phyloP scores from a whole-genome alignment of 1,140 invertebrate genomes.

The Trichonephila clavata region DNA sequence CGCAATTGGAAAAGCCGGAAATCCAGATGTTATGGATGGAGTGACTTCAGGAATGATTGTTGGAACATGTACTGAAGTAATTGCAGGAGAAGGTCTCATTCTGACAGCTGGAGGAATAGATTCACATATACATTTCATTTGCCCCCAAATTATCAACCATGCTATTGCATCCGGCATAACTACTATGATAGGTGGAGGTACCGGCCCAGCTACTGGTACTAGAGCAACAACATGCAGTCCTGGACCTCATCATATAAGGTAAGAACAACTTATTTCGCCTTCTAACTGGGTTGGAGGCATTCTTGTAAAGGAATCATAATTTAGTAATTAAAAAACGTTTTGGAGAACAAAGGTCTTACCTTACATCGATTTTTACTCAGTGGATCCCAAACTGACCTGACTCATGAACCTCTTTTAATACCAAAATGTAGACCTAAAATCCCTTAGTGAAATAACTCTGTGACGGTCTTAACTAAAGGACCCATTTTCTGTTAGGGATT shows the following conservation, averaged over 20 bases:
- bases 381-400: too few relatives aligned
- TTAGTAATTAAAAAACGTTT: too few relatives aligned
- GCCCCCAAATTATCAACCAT: constrained; percentile 80
- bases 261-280: background rate
- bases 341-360: too few relatives aligned
- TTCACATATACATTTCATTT: constrained; percentile 81
- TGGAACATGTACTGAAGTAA: constrained; percentile 81
- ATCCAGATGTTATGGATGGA: constrained; percentile 81
- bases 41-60: constrained; percentile 79
- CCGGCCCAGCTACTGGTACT: constrained; percentile 81
- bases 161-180: constrained; percentile 81
- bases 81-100: constrained; percentile 81
- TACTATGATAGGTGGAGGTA: constrained; percentile 81
- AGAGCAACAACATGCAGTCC: constrained; percentile 81
- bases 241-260: constrained; percentile 81
- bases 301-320: too few relatives aligned
- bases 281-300: too few relatives aligned
- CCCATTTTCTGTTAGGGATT: too few relatives aligned
- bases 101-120: constrained; percentile 81
- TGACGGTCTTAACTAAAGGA: too few relatives aligned
- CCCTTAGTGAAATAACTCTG: too few relatives aligned
- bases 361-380: too few relatives aligned
- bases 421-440: too few relatives aligned
- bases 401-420: too few relatives aligned
- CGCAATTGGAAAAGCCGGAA: constrained; percentile 81